A percentile compares a stretch with the other conserved stretches of the same genome.
Evolutionary conservation across 2,888 invertebrate genomes (phyloP).

Genomic region (Polydrusus tereticollis): DNA sequence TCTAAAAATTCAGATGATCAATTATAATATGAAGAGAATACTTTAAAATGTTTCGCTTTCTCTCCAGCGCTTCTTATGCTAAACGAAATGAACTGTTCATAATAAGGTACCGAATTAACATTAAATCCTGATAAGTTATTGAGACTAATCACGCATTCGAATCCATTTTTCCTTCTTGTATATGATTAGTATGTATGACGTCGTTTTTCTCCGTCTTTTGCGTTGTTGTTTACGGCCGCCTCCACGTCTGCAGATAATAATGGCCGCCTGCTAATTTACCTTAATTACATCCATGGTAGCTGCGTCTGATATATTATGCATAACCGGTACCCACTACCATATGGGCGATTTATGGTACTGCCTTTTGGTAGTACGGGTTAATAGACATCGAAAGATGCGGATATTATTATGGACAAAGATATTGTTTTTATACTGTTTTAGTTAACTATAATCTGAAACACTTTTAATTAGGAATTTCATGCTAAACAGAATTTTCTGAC

Average conservation of each 20-base stretch:
- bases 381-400: slow-evolving; percentile 10
- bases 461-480: too few relatives aligned
- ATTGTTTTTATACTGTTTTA: too few relatives aligned
- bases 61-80: not conserved
- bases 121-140: slow-evolving; percentile 14
- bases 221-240: slow-evolving; percentile 47
- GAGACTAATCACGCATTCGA: slow-evolving; percentile 9
- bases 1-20: too few relatives aligned
- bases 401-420: not conserved
- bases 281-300: slow-evolving; percentile 50
- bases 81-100: not conserved
- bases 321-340: slow-evolving; percentile 49
- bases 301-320: slow-evolving; percentile 44
- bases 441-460: not conserved
- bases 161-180: not conserved
- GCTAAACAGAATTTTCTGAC: too few relatives aligned
- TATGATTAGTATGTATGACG: slow-evolving; percentile 34
- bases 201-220: slow-evolving; percentile 36
- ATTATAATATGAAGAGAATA: too few relatives aligned
- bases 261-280: slow-evolving; percentile 48
- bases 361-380: slow-evolving; percentile 41
- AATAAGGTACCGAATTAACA: not conserved
- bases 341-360: slow-evolving; percentile 46
- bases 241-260: slow-evolving; percentile 49
- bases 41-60: too few relatives aligned